A percentile compares a stretch with the other conserved stretches of the same genome.
phyloP scores from a whole-genome alignment of 2,797 vertebrate species.

The Aulostomus chinensis region DNA sequence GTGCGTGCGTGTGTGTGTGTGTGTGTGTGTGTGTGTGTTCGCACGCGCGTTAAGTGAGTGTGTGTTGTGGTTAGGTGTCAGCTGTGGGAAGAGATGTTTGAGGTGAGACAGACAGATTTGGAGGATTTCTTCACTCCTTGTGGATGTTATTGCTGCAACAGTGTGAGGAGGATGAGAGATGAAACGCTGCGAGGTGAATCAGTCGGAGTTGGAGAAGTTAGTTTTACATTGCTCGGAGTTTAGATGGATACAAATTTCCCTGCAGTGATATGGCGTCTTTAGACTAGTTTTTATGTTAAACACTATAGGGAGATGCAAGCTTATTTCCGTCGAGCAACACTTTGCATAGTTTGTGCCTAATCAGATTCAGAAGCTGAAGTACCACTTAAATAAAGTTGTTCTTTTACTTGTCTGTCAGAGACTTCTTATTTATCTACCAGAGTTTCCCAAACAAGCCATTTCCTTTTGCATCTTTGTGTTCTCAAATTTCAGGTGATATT shows the following conservation, averaged over 20 bases:
- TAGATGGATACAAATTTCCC: slow-evolving; percentile 19
- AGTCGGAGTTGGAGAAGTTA: slow-evolving; percentile 38
- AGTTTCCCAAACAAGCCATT: slow-evolving; percentile 6
- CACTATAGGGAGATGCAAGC: not conserved
- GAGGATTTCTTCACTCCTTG: slow-evolving; percentile 44
- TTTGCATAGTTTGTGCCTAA: slow-evolving; percentile 8
- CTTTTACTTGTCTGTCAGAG: not conserved
- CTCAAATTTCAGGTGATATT: too few relatives aligned
- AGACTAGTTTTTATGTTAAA: slow-evolving; percentile 10
- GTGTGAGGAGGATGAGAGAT: slow-evolving; percentile 44
- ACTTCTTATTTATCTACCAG: not conserved
- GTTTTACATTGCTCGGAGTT: slow-evolving; percentile 30
- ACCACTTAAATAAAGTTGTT: slow-evolving; percentile 2
- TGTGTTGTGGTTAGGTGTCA: slow-evolving; percentile 44
- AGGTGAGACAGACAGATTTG: slow-evolving; percentile 57
- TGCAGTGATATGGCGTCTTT: slow-evolving; percentile 1
- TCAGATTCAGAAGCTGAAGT: slow-evolving; percentile 18
- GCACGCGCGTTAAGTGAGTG: slow-evolving; percentile 19
- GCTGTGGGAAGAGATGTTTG: slow-evolving; percentile 59
- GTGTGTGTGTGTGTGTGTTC: too few relatives aligned
- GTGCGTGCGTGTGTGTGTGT: slow-evolving; percentile 23
- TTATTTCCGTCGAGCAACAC: not conserved
- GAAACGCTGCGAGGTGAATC: slow-evolving; percentile 50
- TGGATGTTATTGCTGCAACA: slow-evolving; percentile 37
- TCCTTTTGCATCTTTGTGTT: not conserved